Base-by-base conservation (phyloP, 2,797 vertebrate species). In the Distichodus sexfasciatus region DNA sequence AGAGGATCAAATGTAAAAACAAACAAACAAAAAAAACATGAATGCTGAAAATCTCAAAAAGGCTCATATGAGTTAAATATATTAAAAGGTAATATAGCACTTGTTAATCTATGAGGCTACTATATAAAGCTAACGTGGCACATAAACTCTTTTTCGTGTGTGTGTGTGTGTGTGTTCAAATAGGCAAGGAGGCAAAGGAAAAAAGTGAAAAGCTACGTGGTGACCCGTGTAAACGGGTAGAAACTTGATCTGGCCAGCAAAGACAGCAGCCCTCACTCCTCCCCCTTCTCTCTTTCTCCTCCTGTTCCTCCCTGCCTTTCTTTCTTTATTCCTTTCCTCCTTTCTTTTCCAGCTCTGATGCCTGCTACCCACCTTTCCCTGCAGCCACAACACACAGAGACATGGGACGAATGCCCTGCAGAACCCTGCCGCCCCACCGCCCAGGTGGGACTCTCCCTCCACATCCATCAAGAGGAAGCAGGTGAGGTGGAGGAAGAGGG, bases 201-300 rank as follows among this genome's bases (percentile, higher is more conserved):
- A 29, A 66, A 46, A 68, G 31, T 75, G 63, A 78, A 83, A 82
- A 80, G 69, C 69, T 31, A 31, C 77, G 69, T 44, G 21, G 58
- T 75, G 81, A 86, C 58, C 79, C 66, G 23, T 84, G 75, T 81
- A 84, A 84, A 76, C 28, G 58, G 57, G 66, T 48, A 69, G 87
- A 86, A 89, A 89, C 75, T 69, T 54, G 81, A 89, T 81, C 84
- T 76, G 74, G 59, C 73, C 77, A 76, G 41, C 55, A 79, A 71
- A 76, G 68, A 82, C 80, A 81, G 75, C 55, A 65, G 3, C 28
- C 23, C 51, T 66, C 28, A 33, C 19, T 31, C 58, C 50, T 17
- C 36, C 46, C 17, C 9, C n/a, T 19, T 41, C 6, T 26, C 35
- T 38, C 26, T 48, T 23, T 64, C 50, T 48, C 38, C 10, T 40